A percentile compares a stretch with the other conserved stretches of the same genome.
phyloP scores from a whole-genome alignment of 1,140 invertebrate genomes.

The Danaus melanippus region DNA sequence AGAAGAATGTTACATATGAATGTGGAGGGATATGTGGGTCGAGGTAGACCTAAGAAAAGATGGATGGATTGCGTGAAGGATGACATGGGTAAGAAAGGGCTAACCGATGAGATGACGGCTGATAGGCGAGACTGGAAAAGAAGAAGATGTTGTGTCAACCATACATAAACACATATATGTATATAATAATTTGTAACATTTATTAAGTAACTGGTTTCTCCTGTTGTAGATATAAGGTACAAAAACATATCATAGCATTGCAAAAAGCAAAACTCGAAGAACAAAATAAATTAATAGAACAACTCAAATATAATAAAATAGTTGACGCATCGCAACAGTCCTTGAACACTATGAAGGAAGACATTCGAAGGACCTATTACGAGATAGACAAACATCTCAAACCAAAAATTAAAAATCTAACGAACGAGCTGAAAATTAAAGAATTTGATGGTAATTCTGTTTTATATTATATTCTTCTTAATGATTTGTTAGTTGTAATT shows the following conservation, averaged over 20 bases:
- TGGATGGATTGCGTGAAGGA: too few species aligned
- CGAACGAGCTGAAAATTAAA: constrained; percentile 66
- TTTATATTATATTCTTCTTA: constrained; percentile 8
- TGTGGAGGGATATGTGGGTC: too few species aligned
- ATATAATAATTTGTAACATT: too few species aligned
- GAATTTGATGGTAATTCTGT: constrained; percentile 45
- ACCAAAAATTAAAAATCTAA: constrained; percentile 73
- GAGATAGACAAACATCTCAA: constrained; percentile 72
- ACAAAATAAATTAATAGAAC: constrained; percentile 76
- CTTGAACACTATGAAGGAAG: constrained; percentile 71
- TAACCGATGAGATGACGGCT: too few species aligned
- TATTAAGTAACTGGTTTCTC: constrained; percentile 2
- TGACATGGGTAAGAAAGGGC: too few species aligned
- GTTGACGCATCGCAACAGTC: constrained; percentile 73
- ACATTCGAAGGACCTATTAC: constrained; percentile 73
- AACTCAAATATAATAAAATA: constrained; percentile 76
- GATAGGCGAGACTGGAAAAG: too few species aligned
- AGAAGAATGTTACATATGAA: too few species aligned
- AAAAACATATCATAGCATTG: constrained; percentile 76
- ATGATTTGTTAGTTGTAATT: not conserved
- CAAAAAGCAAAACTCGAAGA: constrained; percentile 76
- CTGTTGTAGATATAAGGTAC: constrained; percentile 72
- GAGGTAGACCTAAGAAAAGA: too few species aligned
- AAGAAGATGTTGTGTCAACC: too few species aligned
- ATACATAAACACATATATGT: too few species aligned